phyloP scores from a whole-genome alignment of 2,797 vertebrate genomes.

The Sternotherus odoratus region DNA sequence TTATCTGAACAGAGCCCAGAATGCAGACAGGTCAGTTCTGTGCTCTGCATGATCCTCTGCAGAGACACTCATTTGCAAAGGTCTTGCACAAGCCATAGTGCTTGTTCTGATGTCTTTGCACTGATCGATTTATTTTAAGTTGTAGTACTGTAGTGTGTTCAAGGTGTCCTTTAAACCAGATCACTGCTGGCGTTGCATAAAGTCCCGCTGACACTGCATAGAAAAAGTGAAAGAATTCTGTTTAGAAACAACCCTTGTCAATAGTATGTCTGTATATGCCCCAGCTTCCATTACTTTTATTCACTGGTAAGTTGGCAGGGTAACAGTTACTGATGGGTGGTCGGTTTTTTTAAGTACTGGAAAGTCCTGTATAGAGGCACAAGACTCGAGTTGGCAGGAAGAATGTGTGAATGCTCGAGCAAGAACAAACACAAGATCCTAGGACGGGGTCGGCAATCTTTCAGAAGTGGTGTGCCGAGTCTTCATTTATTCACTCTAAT shows the following conservation, averaged over 20 bases:
- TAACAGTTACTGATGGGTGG: slow-evolving; percentile 3
- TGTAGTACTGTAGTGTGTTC: slow-evolving; percentile 61
- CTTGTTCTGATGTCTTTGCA: slow-evolving; percentile 67
- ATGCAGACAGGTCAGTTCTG: slow-evolving; percentile 69
- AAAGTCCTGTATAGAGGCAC: not conserved
- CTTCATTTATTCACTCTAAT: no score
- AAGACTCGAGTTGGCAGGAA: slow-evolving; percentile 7
- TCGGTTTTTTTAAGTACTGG: slow-evolving; percentile 5
- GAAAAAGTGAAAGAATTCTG: not conserved
- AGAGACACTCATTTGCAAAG: slow-evolving; percentile 55
- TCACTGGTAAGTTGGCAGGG: slow-evolving; percentile 41
- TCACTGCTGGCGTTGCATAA: slow-evolving; percentile 37
- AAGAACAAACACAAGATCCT: not conserved
- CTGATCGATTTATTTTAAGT: slow-evolving; percentile 53
- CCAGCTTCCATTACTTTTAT: slow-evolving; percentile 44
- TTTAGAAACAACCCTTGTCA: not conserved
- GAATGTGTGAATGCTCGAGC: not conserved
- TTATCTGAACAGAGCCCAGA: slow-evolving; percentile 51
- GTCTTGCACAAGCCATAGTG: slow-evolving; percentile 56
- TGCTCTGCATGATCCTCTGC: slow-evolving; percentile 56
- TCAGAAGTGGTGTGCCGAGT: no score
- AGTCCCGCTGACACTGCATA: slow-evolving; percentile 37
- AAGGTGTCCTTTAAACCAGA: slow-evolving; percentile 62
- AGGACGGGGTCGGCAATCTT: no score
- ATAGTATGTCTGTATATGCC: slow-evolving; percentile 54